Evolutionary conservation across 2,888 invertebrate genomes (phyloP).

Genomic region (Xestia c-nigrum): DNA sequence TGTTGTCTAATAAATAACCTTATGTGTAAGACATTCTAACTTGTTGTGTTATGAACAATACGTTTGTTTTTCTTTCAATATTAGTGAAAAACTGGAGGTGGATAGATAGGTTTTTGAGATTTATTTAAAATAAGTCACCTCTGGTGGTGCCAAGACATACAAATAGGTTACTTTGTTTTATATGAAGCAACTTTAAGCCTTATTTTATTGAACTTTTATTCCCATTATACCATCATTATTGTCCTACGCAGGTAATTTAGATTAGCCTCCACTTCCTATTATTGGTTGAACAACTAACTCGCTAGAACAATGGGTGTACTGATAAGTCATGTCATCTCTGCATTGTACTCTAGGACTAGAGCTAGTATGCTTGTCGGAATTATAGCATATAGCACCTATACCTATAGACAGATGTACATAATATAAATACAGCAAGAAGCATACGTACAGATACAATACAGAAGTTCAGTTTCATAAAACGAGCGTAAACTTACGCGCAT

Average conservation of each 20-base stretch:
- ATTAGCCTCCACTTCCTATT: slow-evolving; percentile 23
- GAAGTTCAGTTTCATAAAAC: not conserved
- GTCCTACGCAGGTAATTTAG: not conserved
- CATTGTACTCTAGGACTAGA: slow-evolving; percentile 38
- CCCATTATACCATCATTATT: not conserved
- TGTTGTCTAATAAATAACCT: slow-evolving; percentile 49
- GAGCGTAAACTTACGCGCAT: not conserved
- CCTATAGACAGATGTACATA: not conserved
- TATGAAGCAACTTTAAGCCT: not conserved
- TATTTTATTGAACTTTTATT: not conserved
- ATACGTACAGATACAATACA: not conserved
- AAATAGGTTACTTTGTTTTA: not conserved
- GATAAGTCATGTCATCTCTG: slow-evolving; percentile 46
- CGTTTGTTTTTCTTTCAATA: not conserved
- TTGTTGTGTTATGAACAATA: not conserved
- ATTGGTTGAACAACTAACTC: slow-evolving; percentile 28
- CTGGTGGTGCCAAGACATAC: not conserved
- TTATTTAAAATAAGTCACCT: not conserved
- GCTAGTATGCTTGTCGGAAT: slow-evolving; percentile 23
- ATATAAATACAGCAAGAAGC: not conserved
- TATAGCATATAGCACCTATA: slow-evolving; percentile 18
- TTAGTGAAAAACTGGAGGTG: not conserved
- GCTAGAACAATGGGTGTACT: slow-evolving; percentile 37
- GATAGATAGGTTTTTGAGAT: not conserved
- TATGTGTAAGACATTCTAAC: slow-evolving; percentile 41